Evolutionary conservation across 2,797 vertebrate genomes (phyloP), one percentile per base, ranked within the genome.

Genomic region (Sus cebifrons): DNA sequence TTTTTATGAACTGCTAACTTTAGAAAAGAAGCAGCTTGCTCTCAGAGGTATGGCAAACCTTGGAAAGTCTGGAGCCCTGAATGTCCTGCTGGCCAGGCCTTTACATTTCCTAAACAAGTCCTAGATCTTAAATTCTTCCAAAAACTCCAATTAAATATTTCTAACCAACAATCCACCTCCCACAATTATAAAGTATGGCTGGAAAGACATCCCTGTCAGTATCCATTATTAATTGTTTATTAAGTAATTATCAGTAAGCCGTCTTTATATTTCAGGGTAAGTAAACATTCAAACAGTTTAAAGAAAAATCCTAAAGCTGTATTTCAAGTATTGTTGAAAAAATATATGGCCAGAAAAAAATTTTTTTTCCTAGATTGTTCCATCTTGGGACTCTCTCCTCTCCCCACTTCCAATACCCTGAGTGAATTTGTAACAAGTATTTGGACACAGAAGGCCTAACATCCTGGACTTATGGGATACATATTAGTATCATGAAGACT

Each of bases 91-190:
- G 27, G 10, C 36, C n/a, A 54, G 75, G 65, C 9, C 81, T 93
- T 95, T 78, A 60, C n/a, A 67, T 92, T 68, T 75, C 23, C 88
- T 92, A 52, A 92, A 56, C 40, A 49, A 93, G 60, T 86, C 75
- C 23, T 83, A 12, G 2, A 54, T 60, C 49, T 58, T 71, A 60
- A 74, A 90, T 71, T 92, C 79, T 73, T 81, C 49, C 82, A 49
- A 64, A 74, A 91, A 75, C 87, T 67, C 60, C 58, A 95, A 32
- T 93, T 79, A 70, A 95, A 83, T 83, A 85, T 82, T 89, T 86
- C 70, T 62, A 95, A 75, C 67, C 78, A 85, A 79, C 14, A 89
- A 74, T 84, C 68, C 56, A 23, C 40, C 29, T 88, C 27, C 11
- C 21, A 83, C 36, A 96, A 82, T 83, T 96, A 73, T 78, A 94